phyloP scores from a whole-genome alignment of 2,888 invertebrate species.

The Atethmia centrago region DNA sequence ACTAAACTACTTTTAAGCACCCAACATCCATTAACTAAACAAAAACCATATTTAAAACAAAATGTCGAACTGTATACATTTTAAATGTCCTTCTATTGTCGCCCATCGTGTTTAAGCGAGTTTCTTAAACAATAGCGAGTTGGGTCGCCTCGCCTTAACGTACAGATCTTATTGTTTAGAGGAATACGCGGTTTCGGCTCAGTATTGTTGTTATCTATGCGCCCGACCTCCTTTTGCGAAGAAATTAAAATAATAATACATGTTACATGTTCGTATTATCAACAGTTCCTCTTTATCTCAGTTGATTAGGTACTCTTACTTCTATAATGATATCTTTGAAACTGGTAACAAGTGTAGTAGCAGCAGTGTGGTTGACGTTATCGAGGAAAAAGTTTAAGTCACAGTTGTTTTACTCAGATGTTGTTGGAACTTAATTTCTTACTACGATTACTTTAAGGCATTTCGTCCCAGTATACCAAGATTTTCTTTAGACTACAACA shows the following conservation, averaged over 20 bases:
- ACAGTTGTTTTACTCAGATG: neutral
- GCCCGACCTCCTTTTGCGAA: slow-evolving; percentile 64
- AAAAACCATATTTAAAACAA: slow-evolving; percentile 56
- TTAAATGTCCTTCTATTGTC: slow-evolving; percentile 62
- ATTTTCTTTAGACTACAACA: neutral
- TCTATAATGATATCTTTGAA: slow-evolving; percentile 43
- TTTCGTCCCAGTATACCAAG: neutral
- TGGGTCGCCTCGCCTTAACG: slow-evolving; percentile 73
- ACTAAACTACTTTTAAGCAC: slow-evolving; percentile 35
- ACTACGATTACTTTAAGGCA: neutral
- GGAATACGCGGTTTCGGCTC: slow-evolving; percentile 70
- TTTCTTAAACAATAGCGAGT: slow-evolving; percentile 71
- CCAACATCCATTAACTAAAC: slow-evolving; percentile 35
- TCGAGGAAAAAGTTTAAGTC: neutral
- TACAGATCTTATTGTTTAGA: slow-evolving; percentile 73
- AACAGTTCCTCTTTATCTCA: slow-evolving; percentile 55
- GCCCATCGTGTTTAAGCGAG: slow-evolving; percentile 66
- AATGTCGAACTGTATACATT: slow-evolving; percentile 67
- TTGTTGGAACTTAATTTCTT: neutral
- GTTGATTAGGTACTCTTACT: slow-evolving; percentile 44
- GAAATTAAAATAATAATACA: slow-evolving; percentile 71
- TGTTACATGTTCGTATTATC: slow-evolving; percentile 62
- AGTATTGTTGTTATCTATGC: slow-evolving; percentile 72
- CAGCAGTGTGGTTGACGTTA: slow-evolving; percentile 14
- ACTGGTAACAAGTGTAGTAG: neutral